Conservation (phyloP, 2,888 invertebrate genomes). For the Orgyia antiqua region DNA sequence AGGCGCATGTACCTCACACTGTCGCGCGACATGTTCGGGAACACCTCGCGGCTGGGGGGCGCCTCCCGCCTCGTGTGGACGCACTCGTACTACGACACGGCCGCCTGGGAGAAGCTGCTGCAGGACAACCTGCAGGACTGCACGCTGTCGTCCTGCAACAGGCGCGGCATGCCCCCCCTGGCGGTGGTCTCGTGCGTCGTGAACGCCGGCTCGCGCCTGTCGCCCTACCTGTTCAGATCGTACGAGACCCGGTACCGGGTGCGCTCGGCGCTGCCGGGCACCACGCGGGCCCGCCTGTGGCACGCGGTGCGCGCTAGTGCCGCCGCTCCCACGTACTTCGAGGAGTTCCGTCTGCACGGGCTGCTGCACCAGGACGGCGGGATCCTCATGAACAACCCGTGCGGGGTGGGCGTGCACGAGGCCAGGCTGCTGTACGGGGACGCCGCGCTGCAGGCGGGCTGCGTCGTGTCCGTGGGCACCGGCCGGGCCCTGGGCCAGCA, state of each 20-base stretch:
- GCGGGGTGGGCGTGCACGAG: conserved; percentile 93
- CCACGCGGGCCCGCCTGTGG: conserved; percentile 84
- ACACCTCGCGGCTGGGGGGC: conserved; percentile 68
- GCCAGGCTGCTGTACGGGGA: conserved; percentile 90
- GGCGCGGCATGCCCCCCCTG: conserved; percentile 74
- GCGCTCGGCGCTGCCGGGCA: conserved; percentile 84
- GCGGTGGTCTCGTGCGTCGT: conserved; percentile 89
- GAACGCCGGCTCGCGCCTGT: conserved; percentile 81
- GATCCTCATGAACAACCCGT: conserved; percentile 91
- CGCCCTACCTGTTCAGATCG: conserved; percentile 91
- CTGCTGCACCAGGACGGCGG: conserved; percentile 89
- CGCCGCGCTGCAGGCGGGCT: conserved; percentile 79
- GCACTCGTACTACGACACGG: conserved; percentile 93
- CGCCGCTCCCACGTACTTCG: conserved; percentile 95
- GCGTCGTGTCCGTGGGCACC: conserved; percentile 91
- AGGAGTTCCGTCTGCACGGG: conserved; percentile 85
- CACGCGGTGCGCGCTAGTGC: conserved; percentile 92
- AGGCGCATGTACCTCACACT: conserved; percentile 59
- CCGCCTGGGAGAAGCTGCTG: conserved; percentile 87
- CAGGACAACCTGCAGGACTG: conserved; percentile 80
- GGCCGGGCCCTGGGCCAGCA: conserved; percentile 69
- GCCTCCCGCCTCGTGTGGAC: conserved; percentile 88
- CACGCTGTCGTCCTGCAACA: conserved; percentile 77
- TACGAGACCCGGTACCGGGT: conserved; percentile 85
- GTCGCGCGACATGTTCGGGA: conserved; percentile 68